Percentiles rank a stretch among this genome's conserved stretches.
These are phyloP conservation scores for Drosophila gaucha DNA, from an alignment of 2,888 invertebrate genomes.

Conservation along the genomic window DNA sequence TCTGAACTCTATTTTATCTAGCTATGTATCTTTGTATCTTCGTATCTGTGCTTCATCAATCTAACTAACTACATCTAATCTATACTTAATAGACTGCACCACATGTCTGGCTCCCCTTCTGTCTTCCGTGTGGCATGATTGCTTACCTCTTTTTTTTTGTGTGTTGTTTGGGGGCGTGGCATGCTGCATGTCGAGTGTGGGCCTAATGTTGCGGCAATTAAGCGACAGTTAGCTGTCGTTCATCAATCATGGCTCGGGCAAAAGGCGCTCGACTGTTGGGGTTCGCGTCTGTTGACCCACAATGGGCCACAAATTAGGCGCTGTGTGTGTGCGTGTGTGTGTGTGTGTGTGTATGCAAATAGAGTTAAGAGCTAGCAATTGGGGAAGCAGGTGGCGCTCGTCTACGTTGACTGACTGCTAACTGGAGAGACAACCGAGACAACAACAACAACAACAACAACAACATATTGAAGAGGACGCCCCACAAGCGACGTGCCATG, in stretches of 20 bases:
- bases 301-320: conserved; percentile 63
- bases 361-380: conserved; percentile 14
- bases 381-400: conserved; percentile 51
- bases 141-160: background rate
- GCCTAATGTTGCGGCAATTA: conserved; percentile 57
- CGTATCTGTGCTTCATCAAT: conserved; percentile 5
- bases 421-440: conserved; percentile 14
- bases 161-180: conserved; percentile 24
- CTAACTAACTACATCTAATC: conserved; percentile 27
- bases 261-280: conserved; percentile 6
- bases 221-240: conserved; percentile 40
- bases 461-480: conserved; percentile 16
- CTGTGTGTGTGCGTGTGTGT: conserved; percentile 7
- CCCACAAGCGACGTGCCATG: conserved; percentile 52
- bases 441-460: background rate
- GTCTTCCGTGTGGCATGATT: background rate
- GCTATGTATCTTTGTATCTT: too few species aligned
- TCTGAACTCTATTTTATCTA: background rate
- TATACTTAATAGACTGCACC: conserved; percentile 23
- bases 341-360: conserved; percentile 26
- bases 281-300: conserved; percentile 52
- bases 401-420: conserved; percentile 56
- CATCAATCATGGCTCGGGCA: conserved; percentile 51
- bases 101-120: background rate
- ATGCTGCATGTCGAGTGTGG: conserved; percentile 19